Evolutionary conservation across 2,888 invertebrate species (phyloP), one percentile per base, ranked within the genome.

Genomic region (Scaptomyza cyrtandrae): DNA sequence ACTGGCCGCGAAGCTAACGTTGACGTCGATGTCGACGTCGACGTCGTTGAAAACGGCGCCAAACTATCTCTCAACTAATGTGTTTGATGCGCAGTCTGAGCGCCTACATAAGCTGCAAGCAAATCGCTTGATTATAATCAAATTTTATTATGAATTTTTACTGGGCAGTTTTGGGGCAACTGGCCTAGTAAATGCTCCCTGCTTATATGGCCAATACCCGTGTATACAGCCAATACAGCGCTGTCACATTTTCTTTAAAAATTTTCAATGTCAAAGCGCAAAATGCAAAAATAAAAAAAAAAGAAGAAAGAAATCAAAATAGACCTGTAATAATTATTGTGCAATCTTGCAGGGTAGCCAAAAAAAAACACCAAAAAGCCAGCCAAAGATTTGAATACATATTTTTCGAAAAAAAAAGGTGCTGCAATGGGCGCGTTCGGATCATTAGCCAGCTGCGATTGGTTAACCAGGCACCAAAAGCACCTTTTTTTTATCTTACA

Each of bases 91-190:
- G 53, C 49, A 63, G 49, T 61, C 41, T 16, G 41, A 48, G 13
- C 54, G 60, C 62, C 68, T 61, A 88, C 86, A 71, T 63, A 70
- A 59, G 48, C 54, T 82, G 88, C 89, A 88, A 88, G 74, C 80
- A 88, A 88, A 88, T 89, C 71, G 79, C 27, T 79, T 88, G 87
- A 88, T 88, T 88, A 88, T 77, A 67, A 75, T 29, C 56, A 43
- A 64, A 50, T 72, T 85, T 70, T 83, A 75, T 75, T 74, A 60
- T 80, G 66, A 81, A 84, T 77, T 59, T 81, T 77, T 59, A 69
- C 57, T 43, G 43, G 39, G 39, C 52, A 39, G 46, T 50, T 60
- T 41, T 64, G 43, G 54, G 54, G 52, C 54, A 53, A 53, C 56
- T 75, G 70, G 65, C 75, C 78, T 74, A 70, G 16, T 74, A 77